A percentile compares a stretch with the other conserved stretches of the same genome.
Conservation (phyloP, 2,888 invertebrate species). For the Drosophila prolongata region DNA sequence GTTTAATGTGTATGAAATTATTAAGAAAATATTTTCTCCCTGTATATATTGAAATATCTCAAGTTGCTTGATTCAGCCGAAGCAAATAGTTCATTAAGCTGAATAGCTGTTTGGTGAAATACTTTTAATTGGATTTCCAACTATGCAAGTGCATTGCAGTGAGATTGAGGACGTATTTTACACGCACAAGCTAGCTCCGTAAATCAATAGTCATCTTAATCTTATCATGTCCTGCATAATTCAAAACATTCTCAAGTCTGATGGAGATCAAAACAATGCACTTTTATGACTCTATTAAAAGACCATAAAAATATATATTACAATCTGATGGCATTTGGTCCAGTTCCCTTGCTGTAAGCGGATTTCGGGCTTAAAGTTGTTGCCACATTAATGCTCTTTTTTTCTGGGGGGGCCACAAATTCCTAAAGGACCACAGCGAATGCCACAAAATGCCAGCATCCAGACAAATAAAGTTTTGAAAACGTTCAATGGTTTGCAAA, state of each 20-base stretch:
- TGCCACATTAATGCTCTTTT: slow-evolving; percentile 3
- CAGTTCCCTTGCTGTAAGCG: slow-evolving; percentile 43
- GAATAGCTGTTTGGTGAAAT: slow-evolving; percentile 13
- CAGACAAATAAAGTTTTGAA: slow-evolving; percentile 37
- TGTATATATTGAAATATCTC: not conserved
- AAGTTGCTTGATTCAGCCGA: slow-evolving; percentile 9
- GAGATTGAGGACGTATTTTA: not conserved
- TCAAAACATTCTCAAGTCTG: slow-evolving; percentile 19
- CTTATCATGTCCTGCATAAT: slow-evolving; percentile 9
- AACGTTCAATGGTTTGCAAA: slow-evolving; percentile 25
- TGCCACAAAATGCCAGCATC: slow-evolving; percentile 34
- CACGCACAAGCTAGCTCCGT: not conserved
- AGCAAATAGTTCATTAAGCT: slow-evolving; percentile 20
- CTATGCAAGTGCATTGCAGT: slow-evolving; percentile 18
- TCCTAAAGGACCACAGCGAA: slow-evolving; percentile 21
- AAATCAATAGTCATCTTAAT: slow-evolving; percentile 26
- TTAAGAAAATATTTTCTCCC: not conserved
- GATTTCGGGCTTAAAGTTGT: slow-evolving; percentile 54
- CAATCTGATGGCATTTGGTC: slow-evolving; percentile 13
- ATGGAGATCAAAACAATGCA: slow-evolving; percentile 27
- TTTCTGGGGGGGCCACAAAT: not conserved
- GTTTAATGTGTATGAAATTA: too few relatives aligned
- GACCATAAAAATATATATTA: slow-evolving; percentile 13
- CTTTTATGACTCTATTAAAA: slow-evolving; percentile 36
- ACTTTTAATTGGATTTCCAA: slow-evolving; percentile 48